A percentile compares a stretch with the other conserved stretches of the same genome.
These are phyloP conservation scores for Smutsia temminckii DNA, from an alignment of 2,797 vertebrate genomes.

Conservation along the genomic window DNA sequence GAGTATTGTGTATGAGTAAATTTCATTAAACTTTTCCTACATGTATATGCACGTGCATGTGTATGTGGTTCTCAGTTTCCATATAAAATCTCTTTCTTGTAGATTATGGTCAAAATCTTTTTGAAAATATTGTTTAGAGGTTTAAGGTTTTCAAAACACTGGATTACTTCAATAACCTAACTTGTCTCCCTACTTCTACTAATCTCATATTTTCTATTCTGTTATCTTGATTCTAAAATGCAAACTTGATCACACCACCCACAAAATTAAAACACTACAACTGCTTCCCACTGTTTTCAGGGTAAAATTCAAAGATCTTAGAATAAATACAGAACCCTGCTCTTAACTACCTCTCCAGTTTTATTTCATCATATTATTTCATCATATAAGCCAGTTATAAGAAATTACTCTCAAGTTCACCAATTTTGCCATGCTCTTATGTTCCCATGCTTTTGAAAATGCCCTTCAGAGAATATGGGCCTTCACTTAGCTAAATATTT, in stretches of 20 bases:
- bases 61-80: background rate
- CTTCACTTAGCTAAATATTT: background rate
- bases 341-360: background rate
- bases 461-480: background rate
- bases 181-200: background rate
- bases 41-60: background rate
- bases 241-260: background rate
- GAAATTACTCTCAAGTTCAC: background rate
- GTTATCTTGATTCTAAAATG: background rate
- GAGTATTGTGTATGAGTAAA: background rate
- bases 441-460: background rate
- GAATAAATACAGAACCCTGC: background rate
- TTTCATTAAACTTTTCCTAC: background rate
- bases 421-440: background rate
- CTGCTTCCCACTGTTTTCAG: background rate
- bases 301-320: background rate
- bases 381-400: background rate
- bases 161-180: background rate
- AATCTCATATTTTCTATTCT: background rate
- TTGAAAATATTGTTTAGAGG: background rate
- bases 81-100: background rate
- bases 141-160: background rate
- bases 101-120: background rate
- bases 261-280: constrained; percentile 11
- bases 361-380: background rate